Evolutionary conservation across 2,888 invertebrate genomes (phyloP).

Genomic region (Aphodius sticticus): DNA sequence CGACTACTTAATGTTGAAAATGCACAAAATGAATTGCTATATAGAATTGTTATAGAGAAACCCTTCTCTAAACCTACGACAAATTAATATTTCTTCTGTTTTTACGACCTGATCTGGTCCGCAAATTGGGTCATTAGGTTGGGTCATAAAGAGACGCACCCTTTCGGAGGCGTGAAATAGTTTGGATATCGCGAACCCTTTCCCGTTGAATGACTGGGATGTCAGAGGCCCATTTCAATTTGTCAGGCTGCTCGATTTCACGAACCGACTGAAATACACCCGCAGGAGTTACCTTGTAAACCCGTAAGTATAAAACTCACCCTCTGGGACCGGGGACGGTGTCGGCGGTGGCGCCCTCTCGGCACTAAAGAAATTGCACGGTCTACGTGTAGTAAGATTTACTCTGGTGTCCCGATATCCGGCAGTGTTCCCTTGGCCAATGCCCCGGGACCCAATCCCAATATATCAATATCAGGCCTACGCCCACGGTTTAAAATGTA

Average conservation of each 20-base stretch:
- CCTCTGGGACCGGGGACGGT: conserved; percentile 39
- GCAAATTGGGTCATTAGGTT: neutral
- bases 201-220: conserved; percentile 28
- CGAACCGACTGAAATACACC: conserved; percentile 55
- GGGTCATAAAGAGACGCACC: neutral
- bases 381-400: neutral
- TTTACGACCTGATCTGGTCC: neutral
- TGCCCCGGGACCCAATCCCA: neutral
- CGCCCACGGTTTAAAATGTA: neutral
- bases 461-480: neutral
- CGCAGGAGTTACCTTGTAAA: conserved; percentile 54
- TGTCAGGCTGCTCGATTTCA: conserved; percentile 54
- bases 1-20: no score
- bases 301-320: conserved; percentile 54
- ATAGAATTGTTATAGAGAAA: no score
- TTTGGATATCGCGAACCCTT: conserved; percentile 32
- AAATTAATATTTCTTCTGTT: neutral
- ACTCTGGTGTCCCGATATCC: neutral
- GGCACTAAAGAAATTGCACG: neutral
- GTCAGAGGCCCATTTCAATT: conserved; percentile 56
- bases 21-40: no score
- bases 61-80: no score
- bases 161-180: neutral
- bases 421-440: neutral
- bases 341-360: neutral